Percentiles rank a stretch among this genome's conserved stretches.
Conservation (phyloP, 2,113 vertebrate species). For the Microcebus griseorufus region DNA sequence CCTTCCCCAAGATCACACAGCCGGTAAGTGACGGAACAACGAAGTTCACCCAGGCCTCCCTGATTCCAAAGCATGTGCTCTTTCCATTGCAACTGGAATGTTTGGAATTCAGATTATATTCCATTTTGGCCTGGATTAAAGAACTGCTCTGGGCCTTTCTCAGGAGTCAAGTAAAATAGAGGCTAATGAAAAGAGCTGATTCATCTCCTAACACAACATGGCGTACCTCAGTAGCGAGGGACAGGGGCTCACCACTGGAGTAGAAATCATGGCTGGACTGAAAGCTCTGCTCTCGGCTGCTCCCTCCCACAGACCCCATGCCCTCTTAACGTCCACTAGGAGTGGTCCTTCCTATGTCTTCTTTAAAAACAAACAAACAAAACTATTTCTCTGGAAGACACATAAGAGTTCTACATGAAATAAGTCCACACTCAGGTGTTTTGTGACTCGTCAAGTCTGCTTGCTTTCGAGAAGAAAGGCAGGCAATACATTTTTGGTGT, state of each 20-base stretch:
- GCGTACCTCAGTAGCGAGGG: not conserved
- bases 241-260: not conserved
- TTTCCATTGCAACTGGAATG: conserved; percentile 38
- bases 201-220: not conserved
- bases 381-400: not conserved
- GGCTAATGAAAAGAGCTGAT: conserved; percentile 28
- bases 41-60: not conserved
- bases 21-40: not conserved
- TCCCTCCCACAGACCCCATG: not conserved
- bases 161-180: conserved; percentile 5
- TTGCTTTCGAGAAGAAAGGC: not conserved
- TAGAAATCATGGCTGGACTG: not conserved
- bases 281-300: not conserved
- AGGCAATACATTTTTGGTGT: not conserved
- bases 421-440: not conserved
- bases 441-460: not conserved
- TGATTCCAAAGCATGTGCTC: not conserved
- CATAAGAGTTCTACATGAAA: not conserved
- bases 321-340: accelerated
- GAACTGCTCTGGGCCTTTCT: conserved; percentile 9
- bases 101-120: conserved; percentile 47
- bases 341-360: not conserved
- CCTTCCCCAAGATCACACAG: not conserved
- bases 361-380: not conserved
- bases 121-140: not conserved